Evolutionary conservation across 2,113 vertebrate genomes (phyloP), one percentile per base, ranked within the genome.

Genomic region (Psilopogon haemacephalus): DNA sequence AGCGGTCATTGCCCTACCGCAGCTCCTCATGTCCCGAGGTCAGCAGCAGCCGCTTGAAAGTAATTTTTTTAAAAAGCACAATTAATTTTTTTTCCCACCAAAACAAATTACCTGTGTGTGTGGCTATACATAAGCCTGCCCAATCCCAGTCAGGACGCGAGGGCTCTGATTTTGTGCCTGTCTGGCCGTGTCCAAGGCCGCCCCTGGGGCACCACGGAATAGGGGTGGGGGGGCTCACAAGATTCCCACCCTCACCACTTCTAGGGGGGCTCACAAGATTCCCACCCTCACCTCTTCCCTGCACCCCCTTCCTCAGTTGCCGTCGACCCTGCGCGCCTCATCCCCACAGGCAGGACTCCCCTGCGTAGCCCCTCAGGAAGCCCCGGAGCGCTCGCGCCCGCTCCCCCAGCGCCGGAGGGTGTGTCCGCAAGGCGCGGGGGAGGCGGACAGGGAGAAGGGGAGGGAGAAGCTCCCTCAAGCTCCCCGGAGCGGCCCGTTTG

Each of bases 251-350:
- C 13, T 7, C 38, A 5, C 32, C 11, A 4, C 67, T 1, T 15
- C 15, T n/a, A n/a, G 5, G 8, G 30, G 9, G 12, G 11, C 15
- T 3, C 5, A 4, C n/a, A 6, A 6, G 4, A 1, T 1, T 14
- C 30, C 9, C 24, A 1, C 9, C 5, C 15, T 11, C 38, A 5
- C 32, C 13, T 4, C 67, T 1, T 15, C 15, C 35, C 65, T 18
- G 18, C 24, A 2, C 12, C 16, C 17, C 18, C 15, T 38, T 24
- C 21, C 32, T 23, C 19, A 8, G 28, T 15, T 54, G 15, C 54
- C 13, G 20, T 10, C 5, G 1, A 1, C 9, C 2, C 4, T 3
- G 14, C 6, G 2, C 8, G 3, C 17, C 13, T 15, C 20, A 5
- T 9, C 26, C 18, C 26, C 60, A 12, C 30, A 5, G 44, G 12